Conservation (phyloP, 2,888 invertebrate species). For the Proisotoma minuta region DNA sequence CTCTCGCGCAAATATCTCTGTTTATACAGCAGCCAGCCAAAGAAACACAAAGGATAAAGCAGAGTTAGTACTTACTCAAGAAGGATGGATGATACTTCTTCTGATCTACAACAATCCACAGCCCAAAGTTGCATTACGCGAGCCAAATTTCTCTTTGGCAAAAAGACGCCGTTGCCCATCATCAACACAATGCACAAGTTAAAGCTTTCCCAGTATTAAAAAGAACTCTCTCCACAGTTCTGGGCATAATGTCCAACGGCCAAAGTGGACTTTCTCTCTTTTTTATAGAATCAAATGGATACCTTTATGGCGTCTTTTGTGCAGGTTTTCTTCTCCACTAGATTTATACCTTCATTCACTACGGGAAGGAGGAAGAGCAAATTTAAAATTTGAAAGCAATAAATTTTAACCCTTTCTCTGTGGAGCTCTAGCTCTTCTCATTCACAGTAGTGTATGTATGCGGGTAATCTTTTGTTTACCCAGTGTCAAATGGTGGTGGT, state of each 20-base stretch:
- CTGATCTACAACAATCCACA: conserved; percentile 5
- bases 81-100: conserved; percentile 9
- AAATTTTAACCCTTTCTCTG: background rate
- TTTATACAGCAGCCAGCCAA: background rate
- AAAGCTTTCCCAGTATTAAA: background rate
- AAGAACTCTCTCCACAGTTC: too few species aligned
- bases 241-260: background rate
- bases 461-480: too few species aligned
- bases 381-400: background rate
- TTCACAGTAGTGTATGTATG: background rate
- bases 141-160: conserved; percentile 14
- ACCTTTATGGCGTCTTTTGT: background rate
- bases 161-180: conserved; percentile 7
- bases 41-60: background rate
- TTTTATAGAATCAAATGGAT: background rate
- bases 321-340: conserved; percentile 1
- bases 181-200: background rate
- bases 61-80: conserved; percentile 1
- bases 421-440: background rate
- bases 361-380: too few species aligned
- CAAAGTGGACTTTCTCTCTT: conserved; percentile 2
- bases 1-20: conserved; percentile 3
- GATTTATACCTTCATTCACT: too few species aligned
- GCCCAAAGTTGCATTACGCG: conserved; percentile 1
- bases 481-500: too few species aligned